Conservation (phyloP, 2,888 invertebrate genomes). For the Saturnia pavonia region DNA sequence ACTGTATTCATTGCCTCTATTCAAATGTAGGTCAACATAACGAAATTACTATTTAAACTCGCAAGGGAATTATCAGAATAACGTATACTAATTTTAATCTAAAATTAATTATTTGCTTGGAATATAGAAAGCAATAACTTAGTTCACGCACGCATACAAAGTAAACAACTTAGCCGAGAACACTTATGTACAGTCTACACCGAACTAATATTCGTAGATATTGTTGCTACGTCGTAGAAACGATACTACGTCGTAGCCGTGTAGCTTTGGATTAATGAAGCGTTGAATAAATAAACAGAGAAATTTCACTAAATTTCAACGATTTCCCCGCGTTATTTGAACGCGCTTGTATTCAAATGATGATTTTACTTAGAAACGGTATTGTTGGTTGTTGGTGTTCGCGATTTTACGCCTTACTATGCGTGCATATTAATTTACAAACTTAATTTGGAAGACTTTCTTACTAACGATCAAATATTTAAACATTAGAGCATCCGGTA, state of each 20-base stretch:
- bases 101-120: conserved; percentile 11
- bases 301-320: conserved; percentile 4
- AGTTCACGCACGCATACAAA: not conserved
- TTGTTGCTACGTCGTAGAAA: conserved; percentile 1
- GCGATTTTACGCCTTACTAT: not conserved
- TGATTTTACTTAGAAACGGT: not conserved
- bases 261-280: conserved; percentile 11
- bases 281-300: conserved; percentile 7
- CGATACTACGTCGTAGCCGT: conserved; percentile 11
- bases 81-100: conserved; percentile 1
- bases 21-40: not conserved
- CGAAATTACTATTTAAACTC: not conserved
- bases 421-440: not conserved
- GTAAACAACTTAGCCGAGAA: not conserved
- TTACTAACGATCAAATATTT: too few species aligned
- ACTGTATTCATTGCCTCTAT: not conserved
- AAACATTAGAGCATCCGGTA: too few species aligned
- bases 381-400: not conserved
- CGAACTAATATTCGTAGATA: not conserved
- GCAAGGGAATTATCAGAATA: not conserved
- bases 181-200: not conserved
- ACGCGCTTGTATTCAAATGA: conserved; percentile 12
- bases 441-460: too few species aligned
- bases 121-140: not conserved
- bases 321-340: not conserved